Percentiles rank a stretch among this genome's conserved stretches.
These are phyloP conservation scores for Heteronetta atricapilla DNA, from an alignment of 2,113 vertebrate species.

Conservation along the genomic window DNA sequence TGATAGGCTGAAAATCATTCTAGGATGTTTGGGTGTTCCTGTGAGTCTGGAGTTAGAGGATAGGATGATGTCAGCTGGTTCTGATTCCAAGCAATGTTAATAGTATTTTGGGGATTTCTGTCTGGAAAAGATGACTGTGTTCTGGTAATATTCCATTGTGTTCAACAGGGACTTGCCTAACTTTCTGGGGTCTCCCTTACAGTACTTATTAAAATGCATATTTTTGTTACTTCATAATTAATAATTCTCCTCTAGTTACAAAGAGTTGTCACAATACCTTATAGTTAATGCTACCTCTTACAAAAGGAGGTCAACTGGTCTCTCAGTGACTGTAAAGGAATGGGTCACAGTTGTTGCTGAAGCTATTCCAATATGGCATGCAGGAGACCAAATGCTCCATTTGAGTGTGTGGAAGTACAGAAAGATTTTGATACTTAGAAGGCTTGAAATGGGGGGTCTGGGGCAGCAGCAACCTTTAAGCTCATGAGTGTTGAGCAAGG, in stretches of 20 bases:
- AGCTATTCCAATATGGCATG: not conserved
- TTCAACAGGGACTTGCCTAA: not conserved
- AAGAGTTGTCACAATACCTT: not conserved
- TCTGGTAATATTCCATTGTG: not conserved
- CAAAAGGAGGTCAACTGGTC: not conserved
- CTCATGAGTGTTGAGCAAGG: not conserved
- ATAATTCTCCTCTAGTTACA: not conserved
- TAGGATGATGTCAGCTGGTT: not conserved
- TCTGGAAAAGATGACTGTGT: not conserved
- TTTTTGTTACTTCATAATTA: not conserved
- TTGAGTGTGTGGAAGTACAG: not conserved
- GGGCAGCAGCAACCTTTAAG: not conserved
- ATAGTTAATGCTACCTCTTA: not conserved
- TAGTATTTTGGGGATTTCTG: not conserved
- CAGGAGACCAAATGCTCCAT: not conserved
- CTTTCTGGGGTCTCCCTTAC: not conserved
- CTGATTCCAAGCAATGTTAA: not conserved
- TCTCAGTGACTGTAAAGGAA: not conserved
- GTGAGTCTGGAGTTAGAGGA: not conserved
- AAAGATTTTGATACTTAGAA: not conserved
- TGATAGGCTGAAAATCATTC: not conserved
- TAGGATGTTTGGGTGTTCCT: not conserved
- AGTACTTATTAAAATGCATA: not conserved
- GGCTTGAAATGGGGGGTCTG: not conserved
- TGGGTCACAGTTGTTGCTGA: not conserved